Conservation (phyloP, 2,797 vertebrate genomes). For the Otus scops region DNA sequence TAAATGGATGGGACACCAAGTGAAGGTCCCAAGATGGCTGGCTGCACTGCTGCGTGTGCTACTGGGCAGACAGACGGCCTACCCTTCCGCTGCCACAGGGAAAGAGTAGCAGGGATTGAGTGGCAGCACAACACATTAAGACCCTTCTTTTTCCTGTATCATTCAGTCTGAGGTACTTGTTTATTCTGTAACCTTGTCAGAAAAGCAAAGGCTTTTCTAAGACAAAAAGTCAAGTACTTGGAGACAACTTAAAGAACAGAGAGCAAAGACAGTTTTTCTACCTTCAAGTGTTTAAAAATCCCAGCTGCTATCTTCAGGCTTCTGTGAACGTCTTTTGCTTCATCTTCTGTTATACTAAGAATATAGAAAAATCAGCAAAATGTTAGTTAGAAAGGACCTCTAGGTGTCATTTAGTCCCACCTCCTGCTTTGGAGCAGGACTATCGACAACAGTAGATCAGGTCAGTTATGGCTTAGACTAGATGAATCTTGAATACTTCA, state of each 20-base stretch:
- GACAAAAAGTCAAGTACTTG: not conserved
- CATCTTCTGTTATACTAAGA: constrained; percentile 89
- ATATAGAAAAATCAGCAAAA: not conserved
- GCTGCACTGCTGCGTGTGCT: not conserved
- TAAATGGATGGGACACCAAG: not conserved
- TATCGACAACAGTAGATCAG: not conserved
- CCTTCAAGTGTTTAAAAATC: constrained; percentile 95
- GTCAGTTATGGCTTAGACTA: not conserved
- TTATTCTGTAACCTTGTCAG: not conserved
- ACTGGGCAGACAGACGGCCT: not conserved
- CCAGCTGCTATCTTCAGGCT: constrained; percentile 94
- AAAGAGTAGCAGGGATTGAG: not conserved
- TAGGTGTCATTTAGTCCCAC: not conserved
- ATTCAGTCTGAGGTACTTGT: not conserved
- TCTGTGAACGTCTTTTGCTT: constrained; percentile 96
- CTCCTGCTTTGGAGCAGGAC: not conserved
- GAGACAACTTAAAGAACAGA: not conserved
- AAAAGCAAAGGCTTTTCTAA: not conserved
- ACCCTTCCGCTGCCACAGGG: not conserved
- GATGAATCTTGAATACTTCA: not conserved
- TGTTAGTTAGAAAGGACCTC: not conserved
- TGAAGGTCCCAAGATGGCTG: not conserved
- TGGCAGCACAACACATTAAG: not conserved
- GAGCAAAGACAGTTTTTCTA: constrained; percentile 46
- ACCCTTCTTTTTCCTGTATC: not conserved